Evolutionary conservation across 2,113 vertebrate genomes (phyloP), one percentile per base, ranked within the genome.

Genomic region (Amazona guildingii): DNA sequence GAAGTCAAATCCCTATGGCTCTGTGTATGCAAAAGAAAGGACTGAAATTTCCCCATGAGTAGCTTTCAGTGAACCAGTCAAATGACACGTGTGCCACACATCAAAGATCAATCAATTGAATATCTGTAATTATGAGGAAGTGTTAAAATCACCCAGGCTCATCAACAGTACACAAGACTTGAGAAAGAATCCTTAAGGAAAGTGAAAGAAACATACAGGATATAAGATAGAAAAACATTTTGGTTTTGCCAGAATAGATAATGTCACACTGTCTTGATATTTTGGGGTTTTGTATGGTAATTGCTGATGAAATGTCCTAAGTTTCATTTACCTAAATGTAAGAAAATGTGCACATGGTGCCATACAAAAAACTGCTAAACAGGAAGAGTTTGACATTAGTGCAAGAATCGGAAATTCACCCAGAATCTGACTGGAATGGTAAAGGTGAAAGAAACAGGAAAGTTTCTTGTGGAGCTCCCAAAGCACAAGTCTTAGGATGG

Each of bases 1-100:
- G 83, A 92, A 97, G 55, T 46, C 73, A 86, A 92, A 82, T 61
- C 23, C 27, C 33, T 83, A 29, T 43, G 77, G 31, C 64, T 88
- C 61, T 77, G 70, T 27, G 29, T 33, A 83, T 23, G 43, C 27
- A 78, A 82, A 94, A 82, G 55, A 81, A 72, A 9, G 55, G 57
- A 61, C 43, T 75, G 66, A 77, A 94, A 89, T 75, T 86, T 94
- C 52, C 55, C 35, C 20, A 29, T 25, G 37, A 64, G 63, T 27
- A 19, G 6, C 83, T 81, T 74, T 49, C 37, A 51, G 31, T 74
- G 73, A 72, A 75, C 31, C 7, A 35, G 33, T 55, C 31, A 63
- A 61, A 16, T 29, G 17, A 67, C n/a, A 35, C 29, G 20, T 10
- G 24, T 29, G 44, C 18, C 57, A 89, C 39, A 51, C 55, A 78